Evolutionary conservation across 2,113 vertebrate genomes (phyloP).

Genomic region (Hippocampus mohnikei): DNA sequence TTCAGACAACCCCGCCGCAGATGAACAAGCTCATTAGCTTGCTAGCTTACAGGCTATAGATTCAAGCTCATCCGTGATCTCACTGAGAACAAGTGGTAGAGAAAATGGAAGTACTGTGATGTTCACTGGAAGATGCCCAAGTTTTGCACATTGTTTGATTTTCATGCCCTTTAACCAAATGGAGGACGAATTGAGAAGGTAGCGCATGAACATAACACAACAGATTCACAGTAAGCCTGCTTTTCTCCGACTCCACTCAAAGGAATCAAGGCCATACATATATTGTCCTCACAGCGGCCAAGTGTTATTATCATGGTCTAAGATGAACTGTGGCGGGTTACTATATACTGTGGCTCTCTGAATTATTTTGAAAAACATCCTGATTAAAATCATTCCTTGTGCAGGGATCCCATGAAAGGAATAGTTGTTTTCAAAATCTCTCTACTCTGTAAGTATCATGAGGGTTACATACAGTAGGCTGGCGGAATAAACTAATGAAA

Average conservation of each 20-base stretch:
- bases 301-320: slow-evolving; percentile 33
- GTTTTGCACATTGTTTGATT: background rate
- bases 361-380: slow-evolving; percentile 64
- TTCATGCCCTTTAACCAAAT: background rate
- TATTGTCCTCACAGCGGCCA: slow-evolving; percentile 9
- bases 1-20: too few relatives aligned
- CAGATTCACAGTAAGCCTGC: background rate
- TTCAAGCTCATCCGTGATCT: background rate
- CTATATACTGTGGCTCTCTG: slow-evolving; percentile 29
- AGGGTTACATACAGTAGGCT: slow-evolving; percentile 32
- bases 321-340: slow-evolving; percentile 31
- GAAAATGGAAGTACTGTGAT: background rate
- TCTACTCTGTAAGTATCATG: slow-evolving; percentile 40
- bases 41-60: too few relatives aligned
- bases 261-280: background rate
- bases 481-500: slow-evolving; percentile 37
- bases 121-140: background rate
- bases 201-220: background rate
- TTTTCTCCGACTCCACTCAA: background rate
- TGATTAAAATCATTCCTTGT: slow-evolving; percentile 66
- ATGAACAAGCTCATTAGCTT: too few relatives aligned
- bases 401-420: slow-evolving; percentile 53
- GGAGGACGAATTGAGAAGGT: background rate
- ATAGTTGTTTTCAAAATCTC: slow-evolving; percentile 63
- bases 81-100: background rate